These are phyloP conservation scores for Recurvirostra avosetta DNA, from an alignment of 2,113 vertebrate genomes.

Conservation along the genomic window DNA sequence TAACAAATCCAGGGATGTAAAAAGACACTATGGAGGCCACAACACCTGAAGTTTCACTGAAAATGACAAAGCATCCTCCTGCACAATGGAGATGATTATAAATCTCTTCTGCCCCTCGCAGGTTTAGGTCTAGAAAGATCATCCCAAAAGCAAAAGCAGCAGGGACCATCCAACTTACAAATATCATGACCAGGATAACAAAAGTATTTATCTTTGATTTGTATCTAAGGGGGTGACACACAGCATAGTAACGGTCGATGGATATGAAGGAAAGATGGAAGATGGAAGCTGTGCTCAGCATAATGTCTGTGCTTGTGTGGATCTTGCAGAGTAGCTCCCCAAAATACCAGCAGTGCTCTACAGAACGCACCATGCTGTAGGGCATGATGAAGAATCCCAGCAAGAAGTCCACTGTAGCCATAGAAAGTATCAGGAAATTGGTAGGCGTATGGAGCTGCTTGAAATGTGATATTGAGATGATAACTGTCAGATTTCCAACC, in stretches of 20 bases:
- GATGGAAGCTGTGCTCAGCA: conserved; percentile 79
- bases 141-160: conserved; percentile 78
- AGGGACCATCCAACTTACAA: conserved; percentile 76
- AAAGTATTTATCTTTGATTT: conserved; percentile 71
- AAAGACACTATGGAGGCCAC: conserved; percentile 76
- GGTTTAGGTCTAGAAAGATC: conserved; percentile 80
- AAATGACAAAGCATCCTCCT: conserved; percentile 76
- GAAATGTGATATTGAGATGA: conserved; percentile 78
- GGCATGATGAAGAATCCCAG: conserved; percentile 82
- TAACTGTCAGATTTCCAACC: conserved; percentile 78
- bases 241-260: conserved; percentile 78
- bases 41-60: conserved; percentile 72
- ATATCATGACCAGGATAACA: conserved; percentile 72
- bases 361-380: conserved; percentile 80
- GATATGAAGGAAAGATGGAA: conserved; percentile 84
- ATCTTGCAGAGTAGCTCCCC: conserved; percentile 81
- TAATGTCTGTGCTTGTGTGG: conserved; percentile 77
- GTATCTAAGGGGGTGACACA: conserved; percentile 80
- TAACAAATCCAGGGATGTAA: conserved; percentile 79
- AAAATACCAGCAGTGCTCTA: conserved; percentile 84
- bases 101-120: conserved; percentile 72
- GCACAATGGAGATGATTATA: conserved; percentile 58
- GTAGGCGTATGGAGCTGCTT: conserved; percentile 79
- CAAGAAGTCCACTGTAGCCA: conserved; percentile 78
- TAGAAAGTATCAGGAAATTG: conserved; percentile 80